These are phyloP conservation scores for Thymallus thymallus DNA, from an alignment of 2,113 vertebrate genomes.

Conservation along the genomic window DNA sequence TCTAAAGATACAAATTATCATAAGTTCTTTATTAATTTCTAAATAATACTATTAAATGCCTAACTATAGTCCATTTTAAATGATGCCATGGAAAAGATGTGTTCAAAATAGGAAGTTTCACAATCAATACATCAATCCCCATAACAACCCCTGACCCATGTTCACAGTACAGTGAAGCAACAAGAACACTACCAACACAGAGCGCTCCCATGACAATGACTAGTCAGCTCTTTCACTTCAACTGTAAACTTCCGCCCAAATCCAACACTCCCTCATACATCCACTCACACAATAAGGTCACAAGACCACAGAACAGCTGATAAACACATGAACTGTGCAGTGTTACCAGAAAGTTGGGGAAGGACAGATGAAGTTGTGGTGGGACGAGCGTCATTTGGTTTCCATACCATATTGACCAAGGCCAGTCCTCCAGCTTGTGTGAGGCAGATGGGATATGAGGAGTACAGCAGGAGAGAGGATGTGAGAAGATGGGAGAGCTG, in stretches of 20 bases:
- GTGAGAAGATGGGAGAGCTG: background rate
- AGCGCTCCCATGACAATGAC: background rate
- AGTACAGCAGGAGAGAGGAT: slow-evolving; percentile 1
- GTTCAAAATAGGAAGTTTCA: background rate
- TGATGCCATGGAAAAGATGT: background rate
- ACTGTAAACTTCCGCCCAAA: slow-evolving; percentile 21
- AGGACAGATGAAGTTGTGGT: background rate
- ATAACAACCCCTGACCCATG: slow-evolving; percentile 2
- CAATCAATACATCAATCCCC: background rate
- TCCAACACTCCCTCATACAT: slow-evolving; percentile 9
- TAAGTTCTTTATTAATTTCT: slow-evolving; percentile 13
- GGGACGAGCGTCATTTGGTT: slow-evolving; percentile 1
- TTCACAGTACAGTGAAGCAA: background rate
- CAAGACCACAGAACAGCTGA: slow-evolving; percentile 41
- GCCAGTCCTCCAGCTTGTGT: background rate
- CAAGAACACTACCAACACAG: too few species aligned
- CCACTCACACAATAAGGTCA: slow-evolving; percentile 2
- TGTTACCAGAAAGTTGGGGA: background rate
- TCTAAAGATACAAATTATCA: slow-evolving; percentile 25
- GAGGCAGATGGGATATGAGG: slow-evolving; percentile 13
- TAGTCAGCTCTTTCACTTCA: slow-evolving; percentile 22
- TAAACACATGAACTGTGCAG: slow-evolving; percentile 29
- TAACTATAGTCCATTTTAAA: too few species aligned
- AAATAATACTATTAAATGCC: slow-evolving; percentile 6
- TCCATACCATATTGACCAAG: slow-evolving; percentile 3